A percentile compares a stretch with the other conserved stretches of the same genome.
These are phyloP conservation scores for Popillia japonica DNA, from an alignment of 1,140 invertebrate species.

Conservation along the genomic window DNA sequence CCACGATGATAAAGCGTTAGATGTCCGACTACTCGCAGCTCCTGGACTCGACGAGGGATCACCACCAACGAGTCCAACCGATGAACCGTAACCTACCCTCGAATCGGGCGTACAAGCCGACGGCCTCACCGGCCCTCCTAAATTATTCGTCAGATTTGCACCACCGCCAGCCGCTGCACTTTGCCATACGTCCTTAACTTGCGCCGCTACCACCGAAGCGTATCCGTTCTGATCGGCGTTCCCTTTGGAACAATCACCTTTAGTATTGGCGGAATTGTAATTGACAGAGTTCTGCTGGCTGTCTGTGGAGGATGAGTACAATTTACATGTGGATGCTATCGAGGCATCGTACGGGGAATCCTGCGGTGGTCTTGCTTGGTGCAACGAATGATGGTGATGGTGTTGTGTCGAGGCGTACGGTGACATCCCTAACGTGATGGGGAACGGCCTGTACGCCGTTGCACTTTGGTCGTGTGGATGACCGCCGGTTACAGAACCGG, in stretches of 20 bases:
- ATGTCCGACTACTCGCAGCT: slow-evolving; percentile 65
- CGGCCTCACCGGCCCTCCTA: slow-evolving; percentile 73
- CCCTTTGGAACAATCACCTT: slow-evolving; percentile 61
- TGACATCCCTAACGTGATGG: slow-evolving; percentile 83
- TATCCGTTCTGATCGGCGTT: slow-evolving; percentile 72
- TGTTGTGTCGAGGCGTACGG: slow-evolving; percentile 78
- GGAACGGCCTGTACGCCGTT: slow-evolving; percentile 80
- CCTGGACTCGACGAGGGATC: slow-evolving; percentile 79
- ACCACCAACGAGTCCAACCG: slow-evolving; percentile 71
- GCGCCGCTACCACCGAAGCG: slow-evolving; percentile 69
- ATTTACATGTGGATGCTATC: slow-evolving; percentile 85
- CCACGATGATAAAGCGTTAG: slow-evolving; percentile 72
- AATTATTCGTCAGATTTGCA: slow-evolving; percentile 66
- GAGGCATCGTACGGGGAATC: slow-evolving; percentile 90
- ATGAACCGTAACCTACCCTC: slow-evolving; percentile 71
- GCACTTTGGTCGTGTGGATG: slow-evolving; percentile 74
- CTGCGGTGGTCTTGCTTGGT: slow-evolving; percentile 80
- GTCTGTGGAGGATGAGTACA: slow-evolving; percentile 76
- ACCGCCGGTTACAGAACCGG: slow-evolving; percentile 69
- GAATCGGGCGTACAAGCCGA: slow-evolving; percentile 88
- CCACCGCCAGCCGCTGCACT: slow-evolving; percentile 69
- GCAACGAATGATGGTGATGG: slow-evolving; percentile 81
- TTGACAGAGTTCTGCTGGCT: slow-evolving; percentile 68
- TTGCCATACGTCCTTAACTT: slow-evolving; percentile 74
- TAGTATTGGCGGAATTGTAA: slow-evolving; percentile 64